Conservation (phyloP, 2,113 vertebrate species). For the Embiotoca jacksoni region DNA sequence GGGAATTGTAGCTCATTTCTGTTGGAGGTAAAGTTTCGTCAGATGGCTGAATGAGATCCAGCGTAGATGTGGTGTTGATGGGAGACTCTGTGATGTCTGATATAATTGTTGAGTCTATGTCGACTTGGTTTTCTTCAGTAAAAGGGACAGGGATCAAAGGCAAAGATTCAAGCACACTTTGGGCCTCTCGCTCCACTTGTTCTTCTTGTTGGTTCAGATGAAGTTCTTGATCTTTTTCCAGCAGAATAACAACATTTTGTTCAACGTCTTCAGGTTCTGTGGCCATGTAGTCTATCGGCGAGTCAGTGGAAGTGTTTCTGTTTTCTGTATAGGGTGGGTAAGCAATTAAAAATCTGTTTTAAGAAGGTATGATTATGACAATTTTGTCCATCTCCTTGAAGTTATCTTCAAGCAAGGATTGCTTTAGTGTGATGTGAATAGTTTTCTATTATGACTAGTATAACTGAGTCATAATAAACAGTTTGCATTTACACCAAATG, state of each 20-base stretch:
- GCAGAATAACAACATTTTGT: constrained; percentile 87
- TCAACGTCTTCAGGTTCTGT: constrained; percentile 79
- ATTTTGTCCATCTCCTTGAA: too few relatives aligned
- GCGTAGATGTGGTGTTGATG: constrained; percentile 12
- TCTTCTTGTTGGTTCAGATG: constrained; percentile 79
- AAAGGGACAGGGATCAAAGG: constrained; percentile 53
- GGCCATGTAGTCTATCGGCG: constrained; percentile 68
- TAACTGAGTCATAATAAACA: too few relatives aligned
- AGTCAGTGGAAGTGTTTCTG: constrained; percentile 71
- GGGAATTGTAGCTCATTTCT: constrained; percentile 38
- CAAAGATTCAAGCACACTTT: constrained; percentile 90
- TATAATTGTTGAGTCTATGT: constrained; percentile 22
- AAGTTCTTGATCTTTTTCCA: constrained; percentile 87
- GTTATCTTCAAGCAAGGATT: too few relatives aligned
- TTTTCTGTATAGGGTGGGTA: constrained; percentile 59
- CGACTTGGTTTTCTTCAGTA: constrained; percentile 33
- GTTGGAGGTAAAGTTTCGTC: constrained; percentile 40
- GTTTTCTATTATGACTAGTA: too few relatives aligned
- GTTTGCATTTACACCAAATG: background rate
- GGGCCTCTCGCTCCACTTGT: constrained; percentile 87
- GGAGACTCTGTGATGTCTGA: constrained; percentile 43
- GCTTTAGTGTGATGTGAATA: too few relatives aligned
- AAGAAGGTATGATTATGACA: background rate
- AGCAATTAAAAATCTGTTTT: constrained; percentile 1
- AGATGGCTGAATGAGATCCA: constrained; percentile 13